Base-by-base conservation (phyloP, 2,888 invertebrate genomes). In the Cantharis rufa region DNA sequence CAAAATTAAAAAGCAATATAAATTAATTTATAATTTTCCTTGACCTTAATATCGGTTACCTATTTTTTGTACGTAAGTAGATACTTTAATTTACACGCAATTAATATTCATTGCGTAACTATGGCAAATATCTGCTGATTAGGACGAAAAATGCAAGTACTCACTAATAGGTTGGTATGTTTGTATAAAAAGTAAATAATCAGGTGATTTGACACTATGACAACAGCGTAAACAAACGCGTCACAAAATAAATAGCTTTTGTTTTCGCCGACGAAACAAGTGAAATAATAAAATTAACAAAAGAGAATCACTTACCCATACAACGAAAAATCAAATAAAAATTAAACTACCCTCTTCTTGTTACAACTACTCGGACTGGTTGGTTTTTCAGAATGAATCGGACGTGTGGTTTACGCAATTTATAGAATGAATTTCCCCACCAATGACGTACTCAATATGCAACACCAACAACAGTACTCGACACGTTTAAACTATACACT, bases 311-410 rank as follows among this genome's bases (percentile, higher is more conserved):
- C 79, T 79, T 66, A 79, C 79, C 79, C 79, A 79, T 79, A 79
- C 79, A 79, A 79, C 79, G 71, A 77, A 77, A 79, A 79, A 66
- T 62, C 61, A 79, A 79, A 79, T 79, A 79, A 79, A 79, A 79
- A 75, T 61, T 15, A 79, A 77, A 73, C 74, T 71, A 27, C 73
- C 72, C 71, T 69, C 68, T 61, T 68, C 68, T 71, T 21, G 61
- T 13, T 32, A 62, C 66, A 63, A 16, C 64, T 15, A 48, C 15
- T 61, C 69, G 63, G 13, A n/a, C 48, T 48, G 0, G 48, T 48
- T n/a, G n/a, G 7, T 7, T 48, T 66, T 75, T 70, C 68, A 66
- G 71, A 74, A 76, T 61, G 32, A 72, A 71, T 71, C 73, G 63
- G 70, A 69, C 62, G 70, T 69, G 61, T 63, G 61, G 74, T 69